A percentile compares a stretch with the other conserved stretches of the same genome.
These are phyloP conservation scores for Nezara viridula DNA, from an alignment of 2,888 invertebrate genomes.

Conservation along the genomic window DNA sequence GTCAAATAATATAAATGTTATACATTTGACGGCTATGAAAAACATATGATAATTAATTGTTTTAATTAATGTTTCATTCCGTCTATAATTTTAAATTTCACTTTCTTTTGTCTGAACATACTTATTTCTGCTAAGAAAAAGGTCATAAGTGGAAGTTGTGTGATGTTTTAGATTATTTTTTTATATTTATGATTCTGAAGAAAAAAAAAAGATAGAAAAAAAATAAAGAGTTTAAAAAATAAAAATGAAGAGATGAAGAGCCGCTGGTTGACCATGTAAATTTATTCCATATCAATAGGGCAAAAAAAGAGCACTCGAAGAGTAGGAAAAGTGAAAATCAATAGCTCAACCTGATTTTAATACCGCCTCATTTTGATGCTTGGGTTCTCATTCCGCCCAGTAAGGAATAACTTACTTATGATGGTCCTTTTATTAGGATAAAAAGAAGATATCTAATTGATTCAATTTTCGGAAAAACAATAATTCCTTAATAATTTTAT, in stretches of 20 bases:
- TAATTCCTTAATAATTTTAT: too few species aligned
- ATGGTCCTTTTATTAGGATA: background rate
- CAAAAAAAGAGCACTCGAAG: background rate
- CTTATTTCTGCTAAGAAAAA: too few species aligned
- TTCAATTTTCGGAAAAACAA: too few species aligned
- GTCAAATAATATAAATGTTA: too few species aligned
- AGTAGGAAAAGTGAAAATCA: conserved; percentile 29
- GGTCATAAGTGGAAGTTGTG: too few species aligned
- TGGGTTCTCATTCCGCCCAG: background rate
- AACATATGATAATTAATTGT: too few species aligned
- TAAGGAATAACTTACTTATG: background rate
- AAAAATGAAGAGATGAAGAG: conserved; percentile 19
- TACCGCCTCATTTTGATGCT: conserved; percentile 17
- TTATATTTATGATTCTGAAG: background rate
- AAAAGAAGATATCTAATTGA: background rate
- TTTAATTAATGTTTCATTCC: too few species aligned
- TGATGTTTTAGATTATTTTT: too few species aligned
- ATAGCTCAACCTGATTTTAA: conserved; percentile 39
- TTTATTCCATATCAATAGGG: conserved; percentile 43
- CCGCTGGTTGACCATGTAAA: conserved; percentile 35
- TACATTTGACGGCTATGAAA: too few species aligned
- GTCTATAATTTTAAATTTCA: too few species aligned
- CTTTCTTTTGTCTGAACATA: too few species aligned
- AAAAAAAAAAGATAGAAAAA: background rate
- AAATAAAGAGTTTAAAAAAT: background rate